Percentiles rank a stretch among this genome's conserved stretches.
These are phyloP conservation scores for Drosophila limbata DNA, from an alignment of 2,888 invertebrate species.

Conservation along the genomic window DNA sequence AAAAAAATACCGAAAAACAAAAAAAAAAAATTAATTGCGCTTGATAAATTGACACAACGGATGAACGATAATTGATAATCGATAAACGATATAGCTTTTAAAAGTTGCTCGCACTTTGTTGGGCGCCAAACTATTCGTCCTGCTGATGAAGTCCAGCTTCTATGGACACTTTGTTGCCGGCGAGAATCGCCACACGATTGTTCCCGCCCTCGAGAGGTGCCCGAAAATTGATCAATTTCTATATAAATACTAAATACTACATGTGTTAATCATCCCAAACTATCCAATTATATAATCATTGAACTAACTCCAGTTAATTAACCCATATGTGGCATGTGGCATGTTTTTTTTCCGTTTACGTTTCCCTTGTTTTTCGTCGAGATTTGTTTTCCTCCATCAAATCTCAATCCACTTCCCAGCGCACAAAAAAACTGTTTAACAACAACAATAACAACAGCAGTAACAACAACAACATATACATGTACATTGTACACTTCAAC, in stretches of 20 bases:
- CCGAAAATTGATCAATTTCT: conserved; percentile 8
- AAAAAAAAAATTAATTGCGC: neutral
- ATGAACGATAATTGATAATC: conserved; percentile 11
- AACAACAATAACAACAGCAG: neutral
- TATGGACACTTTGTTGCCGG: conserved; percentile 99
- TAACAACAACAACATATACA: neutral
- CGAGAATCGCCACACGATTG: conserved; percentile 94
- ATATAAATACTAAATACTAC: neutral
- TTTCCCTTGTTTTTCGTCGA: neutral
- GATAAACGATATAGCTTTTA: conserved; percentile 89
- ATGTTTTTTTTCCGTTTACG: conserved; percentile 17
- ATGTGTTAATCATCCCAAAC: conserved; percentile 5
- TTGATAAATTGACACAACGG: conserved; percentile 7
- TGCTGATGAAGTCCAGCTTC: conserved; percentile 96
- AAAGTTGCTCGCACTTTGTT: conserved; percentile 90
- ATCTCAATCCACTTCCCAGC: conserved; percentile 2
- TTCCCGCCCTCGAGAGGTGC: conserved; percentile 92
- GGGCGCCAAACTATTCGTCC: conserved; percentile 92
- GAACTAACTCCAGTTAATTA: conserved; percentile 9
- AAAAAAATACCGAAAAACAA: neutral
- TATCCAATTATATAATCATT: conserved; percentile 6
- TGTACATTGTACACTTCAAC: conserved; percentile 1
- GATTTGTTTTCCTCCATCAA: conserved; percentile 5
- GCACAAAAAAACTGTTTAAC: neutral
- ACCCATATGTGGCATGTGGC: conserved; percentile 41